Base-by-base conservation (phyloP, 2,888 invertebrate genomes). In the Acrobasis suavella region DNA sequence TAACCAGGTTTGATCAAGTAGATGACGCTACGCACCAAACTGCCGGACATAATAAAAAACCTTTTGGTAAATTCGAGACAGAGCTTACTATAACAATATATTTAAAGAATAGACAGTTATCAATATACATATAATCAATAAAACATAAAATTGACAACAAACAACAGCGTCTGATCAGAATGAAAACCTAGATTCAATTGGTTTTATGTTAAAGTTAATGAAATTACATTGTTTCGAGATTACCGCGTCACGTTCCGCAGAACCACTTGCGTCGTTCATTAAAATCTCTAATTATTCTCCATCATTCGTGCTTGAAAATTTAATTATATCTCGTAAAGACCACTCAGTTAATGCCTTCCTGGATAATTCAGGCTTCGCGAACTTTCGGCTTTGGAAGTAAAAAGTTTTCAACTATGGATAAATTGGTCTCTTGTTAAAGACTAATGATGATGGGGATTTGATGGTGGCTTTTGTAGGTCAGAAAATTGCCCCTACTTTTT, bases 351-450 rank as follows among this genome's bases (percentile, higher is more conserved):
- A 64, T 52, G 56, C 56, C 61, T 62, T 39, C 50, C 58, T 56
- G 54, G 62, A 63, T 62, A 63, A 66, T 62, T 62, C 51, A 12
- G 52, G 51, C n/a, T 38, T 50, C 22, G 50, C 65, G 61, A 64
- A 69, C 69, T 69, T 69, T 55, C 62, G 14, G 69, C 67, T 65
- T 66, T 65, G 69, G 66, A 65, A 69, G 71, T 69, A 65, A 69
- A 70, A 70, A 69, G 61, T 67, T 65, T 61, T 37, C n/a, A 62
- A 62, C 64, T 64, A 63, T 60, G 46, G 52, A 17, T 51, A 22
- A 32, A 32, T 32, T 52, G 32, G 52, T 52, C 52, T 52, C 14
- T 32, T 14, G 32, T 52, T 14, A 22, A n/a, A 52, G 10, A 17
- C 51, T 22, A 17, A 22, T 51, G 22, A 22, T 22, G 10, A 42